These are phyloP conservation scores for Bungarus multicinctus DNA, from an alignment of 2,113 vertebrate species.

Conservation along the genomic window DNA sequence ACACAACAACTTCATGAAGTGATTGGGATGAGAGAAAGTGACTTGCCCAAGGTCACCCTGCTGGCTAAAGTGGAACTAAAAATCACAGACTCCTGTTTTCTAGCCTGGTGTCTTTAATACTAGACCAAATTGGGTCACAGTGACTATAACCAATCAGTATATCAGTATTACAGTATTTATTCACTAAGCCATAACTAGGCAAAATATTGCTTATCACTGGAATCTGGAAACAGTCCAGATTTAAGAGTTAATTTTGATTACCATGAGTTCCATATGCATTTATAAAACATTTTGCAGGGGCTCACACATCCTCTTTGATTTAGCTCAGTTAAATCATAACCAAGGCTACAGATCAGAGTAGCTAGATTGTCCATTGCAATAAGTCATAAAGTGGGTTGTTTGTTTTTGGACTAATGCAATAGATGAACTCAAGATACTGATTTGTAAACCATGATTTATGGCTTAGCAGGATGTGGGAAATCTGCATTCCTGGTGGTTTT, in stretches of 20 bases:
- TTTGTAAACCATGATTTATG: background rate
- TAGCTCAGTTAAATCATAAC: background rate
- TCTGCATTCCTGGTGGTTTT: background rate
- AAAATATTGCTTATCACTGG: background rate
- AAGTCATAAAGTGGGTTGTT: background rate
- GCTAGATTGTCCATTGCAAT: background rate
- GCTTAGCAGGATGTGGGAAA: background rate
- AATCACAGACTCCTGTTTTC: background rate
- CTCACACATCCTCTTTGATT: background rate
- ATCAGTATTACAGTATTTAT: background rate
- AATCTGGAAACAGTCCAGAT: background rate
- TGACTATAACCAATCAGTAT: background rate
- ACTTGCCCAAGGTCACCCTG: background rate
- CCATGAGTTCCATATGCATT: background rate
- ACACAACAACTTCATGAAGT: background rate
- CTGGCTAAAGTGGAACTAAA: background rate
- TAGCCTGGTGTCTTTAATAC: background rate
- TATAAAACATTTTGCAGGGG: background rate
- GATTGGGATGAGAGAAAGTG: background rate
- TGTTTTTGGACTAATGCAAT: background rate
- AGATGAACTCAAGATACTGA: background rate
- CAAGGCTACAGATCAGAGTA: background rate
- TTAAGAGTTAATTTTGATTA: background rate
- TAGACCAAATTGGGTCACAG: background rate
- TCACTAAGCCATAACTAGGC: background rate